Evolutionary conservation across 2,797 vertebrate species (phyloP).

Genomic region (Synanceia verrucosa): DNA sequence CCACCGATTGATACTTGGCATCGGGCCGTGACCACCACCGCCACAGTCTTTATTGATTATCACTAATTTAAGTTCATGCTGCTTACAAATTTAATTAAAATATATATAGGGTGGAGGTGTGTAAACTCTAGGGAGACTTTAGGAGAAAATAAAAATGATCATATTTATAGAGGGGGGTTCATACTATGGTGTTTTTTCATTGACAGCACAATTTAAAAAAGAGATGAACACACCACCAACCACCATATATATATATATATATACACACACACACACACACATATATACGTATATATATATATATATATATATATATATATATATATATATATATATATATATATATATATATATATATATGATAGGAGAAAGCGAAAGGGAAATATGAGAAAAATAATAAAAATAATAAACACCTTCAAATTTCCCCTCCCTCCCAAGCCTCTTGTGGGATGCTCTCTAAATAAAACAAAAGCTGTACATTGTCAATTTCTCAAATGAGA

Average conservation of each 20-base stretch:
- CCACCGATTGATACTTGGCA: conserved; percentile 66
- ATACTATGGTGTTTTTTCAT: neutral
- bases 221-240: no score
- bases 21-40: conserved; percentile 29
- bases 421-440: conserved; percentile 17
- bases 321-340: no score
- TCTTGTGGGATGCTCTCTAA: conserved; percentile 43
- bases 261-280: no score
- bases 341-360: no score
- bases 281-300: no score
- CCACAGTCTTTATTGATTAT: conserved; percentile 33
- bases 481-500: conserved; percentile 55
- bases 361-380: no score
- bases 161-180: neutral
- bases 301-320: no score
- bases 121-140: neutral
- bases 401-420: conserved; percentile 60
- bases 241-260: no score
- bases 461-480: conserved; percentile 56
- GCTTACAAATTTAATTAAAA: conserved; percentile 46
- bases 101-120: neutral
- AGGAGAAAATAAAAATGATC: neutral
- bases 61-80: conserved; percentile 12
- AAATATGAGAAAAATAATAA: no score
- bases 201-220: neutral